phyloP scores from a whole-genome alignment of 2,797 vertebrate species.

The Acrocephalus scirpaceus region DNA sequence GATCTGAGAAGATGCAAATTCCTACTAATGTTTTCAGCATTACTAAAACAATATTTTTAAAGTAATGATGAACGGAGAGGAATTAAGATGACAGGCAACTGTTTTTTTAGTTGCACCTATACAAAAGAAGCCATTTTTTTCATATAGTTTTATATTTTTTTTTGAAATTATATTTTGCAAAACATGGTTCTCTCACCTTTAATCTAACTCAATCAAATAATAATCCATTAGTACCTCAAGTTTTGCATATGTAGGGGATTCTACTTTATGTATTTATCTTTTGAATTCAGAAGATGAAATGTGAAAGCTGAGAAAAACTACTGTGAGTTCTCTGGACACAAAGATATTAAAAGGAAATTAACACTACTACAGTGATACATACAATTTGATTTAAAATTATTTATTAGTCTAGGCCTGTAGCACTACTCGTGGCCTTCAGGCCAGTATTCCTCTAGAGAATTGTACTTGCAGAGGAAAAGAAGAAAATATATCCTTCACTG shows the following conservation, averaged over 20 bases:
- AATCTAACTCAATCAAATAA: neutral
- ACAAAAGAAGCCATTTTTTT: fast-evolving
- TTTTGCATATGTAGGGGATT: neutral
- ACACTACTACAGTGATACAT: neutral
- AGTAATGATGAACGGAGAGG: neutral
- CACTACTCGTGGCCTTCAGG: neutral
- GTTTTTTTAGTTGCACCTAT: neutral
- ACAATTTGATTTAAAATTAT: neutral
- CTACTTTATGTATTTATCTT: neutral
- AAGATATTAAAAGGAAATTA: neutral
- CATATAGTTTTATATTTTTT: neutral
- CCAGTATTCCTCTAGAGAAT: neutral
- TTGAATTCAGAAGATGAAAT: neutral
- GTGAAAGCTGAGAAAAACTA: neutral
- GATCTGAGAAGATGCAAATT: neutral
- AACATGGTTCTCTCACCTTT: neutral
- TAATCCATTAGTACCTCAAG: neutral
- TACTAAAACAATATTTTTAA: neutral
- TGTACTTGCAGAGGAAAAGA: neutral
- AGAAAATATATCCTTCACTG: neutral
- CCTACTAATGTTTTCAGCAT: neutral
- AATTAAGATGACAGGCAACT: neutral
- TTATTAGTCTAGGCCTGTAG: neutral
- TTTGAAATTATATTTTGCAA: neutral
- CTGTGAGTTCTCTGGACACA: neutral